Evolutionary conservation across 1,140 invertebrate genomes (phyloP), one percentile per base, ranked within the genome.

Genomic region (Drosophila pseudoananassae): DNA sequence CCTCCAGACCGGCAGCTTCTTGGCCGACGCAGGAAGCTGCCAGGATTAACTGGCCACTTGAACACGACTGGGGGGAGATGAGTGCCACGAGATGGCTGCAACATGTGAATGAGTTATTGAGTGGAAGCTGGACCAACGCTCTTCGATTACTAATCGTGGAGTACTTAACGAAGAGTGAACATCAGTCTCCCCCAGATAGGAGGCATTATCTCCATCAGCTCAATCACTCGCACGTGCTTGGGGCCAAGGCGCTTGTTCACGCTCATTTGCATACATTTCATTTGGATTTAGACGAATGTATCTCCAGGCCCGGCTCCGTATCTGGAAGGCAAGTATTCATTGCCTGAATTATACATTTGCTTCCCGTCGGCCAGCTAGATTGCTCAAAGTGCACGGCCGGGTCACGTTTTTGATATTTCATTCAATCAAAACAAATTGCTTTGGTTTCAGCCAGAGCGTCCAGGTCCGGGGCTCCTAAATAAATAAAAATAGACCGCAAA

Each of bases 341-440:
- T 63, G 38, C 51, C 69, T 72, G 46, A 53, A 61, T 72, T 73
- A 58, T 74, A 51, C 23, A 69, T 69, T 64, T 74, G 45, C 56
- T 63, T 60, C 33, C 47, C 59, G 60, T 51, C 31, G 61, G 50
- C 12, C 36, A 29, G 49, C 33, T 52, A 31, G 57, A 43, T 64
- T 36, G 59, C 40, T 59, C 27, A 49, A 55, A 61, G 53, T 82
- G 63, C 83, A 78, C 60, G 50, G 65, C 78, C 76, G 70, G 83
- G 83, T 88, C 83, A 88, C 83, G 83, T 88, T 88, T 88, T 73
- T 88, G 84, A 88, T 88, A 88, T 88, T 88, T 88, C 83, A 88
- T 83, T 88, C 84, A 88, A 88, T 88, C 83, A 88, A 88, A 88
- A 88, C 83, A 88, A 88, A 88, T 88, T 83, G 83, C 83, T 77